Conservation (phyloP, 2,797 vertebrate species). For the Taeniopygia guttata region DNA sequence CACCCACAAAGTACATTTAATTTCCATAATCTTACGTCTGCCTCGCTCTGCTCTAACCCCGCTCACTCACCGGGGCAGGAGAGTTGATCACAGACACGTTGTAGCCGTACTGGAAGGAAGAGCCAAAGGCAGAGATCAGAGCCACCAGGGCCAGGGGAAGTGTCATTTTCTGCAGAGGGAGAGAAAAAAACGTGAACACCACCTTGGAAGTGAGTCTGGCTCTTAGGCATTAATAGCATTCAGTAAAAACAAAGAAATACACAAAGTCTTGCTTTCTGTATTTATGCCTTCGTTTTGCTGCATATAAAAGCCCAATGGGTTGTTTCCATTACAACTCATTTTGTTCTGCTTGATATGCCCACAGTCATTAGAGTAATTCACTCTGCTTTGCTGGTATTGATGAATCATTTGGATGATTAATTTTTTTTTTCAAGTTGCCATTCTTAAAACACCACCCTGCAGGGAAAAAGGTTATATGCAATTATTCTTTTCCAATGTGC, state of each 20-base stretch:
- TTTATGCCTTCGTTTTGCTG: not conserved
- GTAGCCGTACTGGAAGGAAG: slow-evolving; percentile 95
- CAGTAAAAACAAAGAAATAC: not conserved
- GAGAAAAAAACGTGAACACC: not conserved
- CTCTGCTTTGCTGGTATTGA: not conserved
- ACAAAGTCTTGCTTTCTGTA: not conserved
- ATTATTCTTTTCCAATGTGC: not conserved
- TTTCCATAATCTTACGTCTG: accelerated
- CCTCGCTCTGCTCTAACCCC: not conserved
- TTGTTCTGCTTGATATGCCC: not conserved
- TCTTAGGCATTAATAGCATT: not conserved
- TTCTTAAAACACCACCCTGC: not conserved
- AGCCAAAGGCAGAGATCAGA: slow-evolving; percentile 87
- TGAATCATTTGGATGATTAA: not conserved
- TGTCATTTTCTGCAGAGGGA: slow-evolving; percentile 79
- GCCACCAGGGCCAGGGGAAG: slow-evolving; percentile 74
- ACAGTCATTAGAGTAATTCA: not conserved
- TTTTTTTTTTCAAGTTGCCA: not conserved
- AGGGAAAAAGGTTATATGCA: not conserved
- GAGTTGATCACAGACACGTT: slow-evolving; percentile 91
- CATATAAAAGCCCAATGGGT: not conserved
- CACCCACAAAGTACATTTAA: accelerated
- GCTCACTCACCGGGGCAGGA: slow-evolving; percentile 78
- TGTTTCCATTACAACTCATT: not conserved
- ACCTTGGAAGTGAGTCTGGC: not conserved